Evolutionary conservation across 2,797 vertebrate genomes (phyloP).

Genomic region (Rhinella marina): DNA sequence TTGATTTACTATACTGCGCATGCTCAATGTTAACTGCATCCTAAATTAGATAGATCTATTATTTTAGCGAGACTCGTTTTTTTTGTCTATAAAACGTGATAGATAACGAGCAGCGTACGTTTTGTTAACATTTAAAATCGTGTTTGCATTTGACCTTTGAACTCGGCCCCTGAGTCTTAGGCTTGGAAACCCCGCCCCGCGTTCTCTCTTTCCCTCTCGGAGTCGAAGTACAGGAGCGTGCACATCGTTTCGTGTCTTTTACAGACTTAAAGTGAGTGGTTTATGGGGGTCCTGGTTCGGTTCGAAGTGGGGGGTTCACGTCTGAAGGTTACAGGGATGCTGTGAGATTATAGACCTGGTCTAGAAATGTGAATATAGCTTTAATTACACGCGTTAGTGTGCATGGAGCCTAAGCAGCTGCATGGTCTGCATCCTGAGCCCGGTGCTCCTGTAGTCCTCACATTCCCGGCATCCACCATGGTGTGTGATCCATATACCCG

Average conservation of each 20-base stretch:
- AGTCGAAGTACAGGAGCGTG: conserved; percentile 76
- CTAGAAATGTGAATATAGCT: not conserved
- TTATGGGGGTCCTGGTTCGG: not conserved
- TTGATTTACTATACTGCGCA: not conserved
- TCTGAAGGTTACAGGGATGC: not conserved
- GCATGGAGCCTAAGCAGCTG: too few relatives aligned
- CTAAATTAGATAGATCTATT: not conserved
- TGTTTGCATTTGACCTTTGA: conserved; percentile 35
- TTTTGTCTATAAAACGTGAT: not conserved
- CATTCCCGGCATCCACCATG: too few relatives aligned
- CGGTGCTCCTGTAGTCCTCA: too few relatives aligned
- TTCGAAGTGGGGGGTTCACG: too few relatives aligned
- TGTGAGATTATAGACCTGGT: not conserved
- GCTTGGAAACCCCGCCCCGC: conserved; percentile 5
- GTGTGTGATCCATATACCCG: too few relatives aligned
- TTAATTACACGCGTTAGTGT: not conserved
- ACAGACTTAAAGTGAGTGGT: conserved; percentile 86
- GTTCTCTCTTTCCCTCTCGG: conserved; percentile 54
- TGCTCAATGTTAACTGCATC: not conserved
- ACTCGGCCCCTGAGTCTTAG: conserved; percentile 27
- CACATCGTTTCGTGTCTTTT: conserved; percentile 85
- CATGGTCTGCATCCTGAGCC: too few relatives aligned
- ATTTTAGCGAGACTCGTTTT: not conserved
- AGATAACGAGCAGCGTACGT: too few relatives aligned
- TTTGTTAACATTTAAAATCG: not conserved